Percentiles rank a stretch among this genome's conserved stretches.
Evolutionary conservation across 2,888 invertebrate genomes (phyloP).

Genomic region (Scelioninae gen. 1): DNA sequence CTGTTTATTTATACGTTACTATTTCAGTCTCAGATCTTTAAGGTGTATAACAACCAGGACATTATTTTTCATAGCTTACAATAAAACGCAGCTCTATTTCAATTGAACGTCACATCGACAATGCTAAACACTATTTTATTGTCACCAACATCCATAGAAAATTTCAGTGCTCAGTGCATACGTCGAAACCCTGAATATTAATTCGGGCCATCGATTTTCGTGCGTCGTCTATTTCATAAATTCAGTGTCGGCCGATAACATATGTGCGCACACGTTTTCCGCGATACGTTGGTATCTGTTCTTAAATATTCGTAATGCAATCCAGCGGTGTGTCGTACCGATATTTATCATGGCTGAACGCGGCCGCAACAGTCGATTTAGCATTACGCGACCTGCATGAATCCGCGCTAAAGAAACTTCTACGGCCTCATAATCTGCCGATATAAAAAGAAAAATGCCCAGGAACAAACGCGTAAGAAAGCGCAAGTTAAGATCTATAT

Average conservation of each 20-base stretch:
- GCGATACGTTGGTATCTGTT: conserved; percentile 35
- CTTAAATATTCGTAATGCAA: conserved; percentile 57
- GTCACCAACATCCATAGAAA: conserved; percentile 14
- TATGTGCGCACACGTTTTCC: conserved; percentile 42
- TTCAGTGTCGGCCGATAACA: conserved; percentile 43
- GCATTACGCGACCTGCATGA: conserved; percentile 69
- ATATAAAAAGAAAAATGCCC: conserved; percentile 25
- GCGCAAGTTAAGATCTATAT: conserved; percentile 12
- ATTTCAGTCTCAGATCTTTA: background rate
- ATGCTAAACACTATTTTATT: conserved; percentile 35
- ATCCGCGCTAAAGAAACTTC: conserved; percentile 55
- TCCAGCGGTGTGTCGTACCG: conserved; percentile 56
- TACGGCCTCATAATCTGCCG: conserved; percentile 55
- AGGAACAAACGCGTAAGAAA: conserved; percentile 18
- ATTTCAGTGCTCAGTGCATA: conserved; percentile 34
- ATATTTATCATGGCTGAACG: conserved; percentile 59
- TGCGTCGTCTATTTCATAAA: conserved; percentile 52
- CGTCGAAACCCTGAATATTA: conserved; percentile 55
- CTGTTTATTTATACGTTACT: too few relatives aligned
- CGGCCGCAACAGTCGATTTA: conserved; percentile 67
- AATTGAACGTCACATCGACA: conserved; percentile 15
- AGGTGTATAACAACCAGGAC: background rate
- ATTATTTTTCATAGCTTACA: background rate
- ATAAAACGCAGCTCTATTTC: conserved; percentile 19
- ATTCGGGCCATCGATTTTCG: conserved; percentile 68